Conservation (phyloP, 2,113 vertebrate genomes). For the Thunnus maccoyii region DNA sequence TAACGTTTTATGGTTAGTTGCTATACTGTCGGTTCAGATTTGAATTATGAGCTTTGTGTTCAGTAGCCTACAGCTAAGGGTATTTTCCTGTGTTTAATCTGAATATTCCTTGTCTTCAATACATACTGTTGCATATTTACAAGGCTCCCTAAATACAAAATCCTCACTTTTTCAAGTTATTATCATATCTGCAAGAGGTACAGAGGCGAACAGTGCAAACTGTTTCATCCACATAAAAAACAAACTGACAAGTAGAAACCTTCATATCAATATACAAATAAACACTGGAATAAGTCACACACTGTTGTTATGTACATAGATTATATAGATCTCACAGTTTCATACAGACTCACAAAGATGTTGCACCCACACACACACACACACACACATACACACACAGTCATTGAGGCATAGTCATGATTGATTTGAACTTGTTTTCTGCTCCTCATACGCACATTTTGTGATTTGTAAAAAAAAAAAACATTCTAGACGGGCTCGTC, state of each 20-base stretch:
- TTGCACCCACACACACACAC: not conserved
- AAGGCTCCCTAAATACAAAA: slow-evolving; percentile 2
- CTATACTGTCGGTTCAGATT: too few relatives aligned
- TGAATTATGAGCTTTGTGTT: not conserved
- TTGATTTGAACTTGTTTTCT: not conserved
- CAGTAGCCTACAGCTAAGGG: not conserved
- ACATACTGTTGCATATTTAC: not conserved
- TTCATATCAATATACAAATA: slow-evolving; percentile 26
- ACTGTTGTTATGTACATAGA: slow-evolving; percentile 2
- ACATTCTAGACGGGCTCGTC: not conserved
- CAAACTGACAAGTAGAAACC: slow-evolving; percentile 12
- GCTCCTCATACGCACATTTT: not conserved
- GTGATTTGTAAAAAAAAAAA: not conserved
- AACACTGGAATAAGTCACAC: not conserved
- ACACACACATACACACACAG: not conserved
- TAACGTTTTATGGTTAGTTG: too few relatives aligned
- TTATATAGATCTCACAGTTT: not conserved
- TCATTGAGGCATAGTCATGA: not conserved
- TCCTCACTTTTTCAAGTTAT: slow-evolving; percentile 8
- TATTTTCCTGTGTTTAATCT: not conserved
- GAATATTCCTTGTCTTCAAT: not conserved
- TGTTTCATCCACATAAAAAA: slow-evolving; percentile 7
- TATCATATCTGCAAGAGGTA: not conserved
- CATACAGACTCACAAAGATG: not conserved
- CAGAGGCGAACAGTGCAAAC: not conserved